Base-by-base conservation (phyloP, 2,888 invertebrate species). In the Coleophora deauratella region DNA sequence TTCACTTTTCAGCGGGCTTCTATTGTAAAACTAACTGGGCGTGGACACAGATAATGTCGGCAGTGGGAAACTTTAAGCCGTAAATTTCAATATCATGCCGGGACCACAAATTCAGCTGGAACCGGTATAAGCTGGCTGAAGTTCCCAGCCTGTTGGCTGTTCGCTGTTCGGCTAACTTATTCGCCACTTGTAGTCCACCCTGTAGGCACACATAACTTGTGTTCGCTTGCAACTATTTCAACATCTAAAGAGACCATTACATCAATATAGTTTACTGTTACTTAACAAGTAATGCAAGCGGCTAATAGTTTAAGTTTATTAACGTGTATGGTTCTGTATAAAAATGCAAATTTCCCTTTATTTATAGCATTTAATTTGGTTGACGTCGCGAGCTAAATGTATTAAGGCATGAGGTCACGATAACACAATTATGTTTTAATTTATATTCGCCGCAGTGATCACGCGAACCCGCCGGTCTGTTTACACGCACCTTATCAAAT, bases 351-450 rank as follows among this genome's bases (percentile, higher is more conserved):
- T 48, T 21, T 53, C 56, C 59, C 57, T 57, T 57, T 55, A 55
- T 54, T 21, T 52, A 49, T 47, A 46, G 49, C 48, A 51, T 64
- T 57, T 61, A 55, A 62, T 64, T 68, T 62, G 65, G 59, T 64
- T 64, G 50, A 54, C 52, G 66, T 61, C 59, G 59, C 55, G 51
- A 55, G 61, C 59, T 63, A 62, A 67, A 76, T 70, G 73, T 68
- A 75, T 76, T 74, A 80, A 75, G 72, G 71, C 74, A 71, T 71
- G 71, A 71, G 78, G 80, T 81, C 82, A 82, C 84, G 84, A 84
- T 82, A 85, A 78, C 72, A 80, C 84, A 84, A 85, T 85, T 85
- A 85, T 74, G 75, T 80, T 82, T 80, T 84, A 85, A 85, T 85
- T 85, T 85, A 85, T 85, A 84, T 78, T 63, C 76, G 66, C 67